These are phyloP conservation scores for Trachelus tabidus DNA, from an alignment of 2,888 invertebrate species.

Conservation along the genomic window DNA sequence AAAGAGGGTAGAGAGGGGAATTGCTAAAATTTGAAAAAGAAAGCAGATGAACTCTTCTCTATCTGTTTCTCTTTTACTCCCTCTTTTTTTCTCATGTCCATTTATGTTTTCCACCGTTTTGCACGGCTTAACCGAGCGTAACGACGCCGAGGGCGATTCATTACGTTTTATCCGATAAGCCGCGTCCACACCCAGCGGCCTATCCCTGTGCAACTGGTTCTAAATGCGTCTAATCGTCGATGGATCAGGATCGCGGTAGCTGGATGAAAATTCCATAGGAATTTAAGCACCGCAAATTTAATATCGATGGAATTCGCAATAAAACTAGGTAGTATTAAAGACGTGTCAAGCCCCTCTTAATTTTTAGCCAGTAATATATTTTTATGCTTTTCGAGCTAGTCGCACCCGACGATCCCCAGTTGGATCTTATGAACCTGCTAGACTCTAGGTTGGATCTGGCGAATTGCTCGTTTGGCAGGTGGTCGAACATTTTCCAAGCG, in stretches of 20 bases:
- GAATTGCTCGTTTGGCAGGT: not conserved
- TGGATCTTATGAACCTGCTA: not conserved
- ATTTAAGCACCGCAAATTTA: not conserved
- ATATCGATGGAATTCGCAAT: not conserved
- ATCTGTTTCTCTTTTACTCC: not conserved
- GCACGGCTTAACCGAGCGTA: slow-evolving; percentile 4
- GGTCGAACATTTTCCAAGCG: not conserved
- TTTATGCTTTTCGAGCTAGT: not conserved
- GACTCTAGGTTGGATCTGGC: not conserved
- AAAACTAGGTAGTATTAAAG: not conserved
- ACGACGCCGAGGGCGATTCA: slow-evolving; percentile 14
- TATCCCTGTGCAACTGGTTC: not conserved
- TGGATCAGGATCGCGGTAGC: not conserved
- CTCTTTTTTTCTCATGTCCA: not conserved
- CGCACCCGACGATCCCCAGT: not conserved
- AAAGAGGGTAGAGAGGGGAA: not conserved
- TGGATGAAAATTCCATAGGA: not conserved
- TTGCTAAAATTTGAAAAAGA: not conserved
- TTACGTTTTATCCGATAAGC: slow-evolving; percentile 23
- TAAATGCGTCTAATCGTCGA: not conserved
- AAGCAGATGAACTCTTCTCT: not conserved
- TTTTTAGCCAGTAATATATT: not conserved
- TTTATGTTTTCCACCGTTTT: slow-evolving; percentile 13
- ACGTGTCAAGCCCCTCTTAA: not conserved
- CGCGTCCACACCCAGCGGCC: slow-evolving; percentile 9